Evolutionary conservation across 2,888 invertebrate species (phyloP).

Genomic region (Himalopsyche kuldschensis): DNA sequence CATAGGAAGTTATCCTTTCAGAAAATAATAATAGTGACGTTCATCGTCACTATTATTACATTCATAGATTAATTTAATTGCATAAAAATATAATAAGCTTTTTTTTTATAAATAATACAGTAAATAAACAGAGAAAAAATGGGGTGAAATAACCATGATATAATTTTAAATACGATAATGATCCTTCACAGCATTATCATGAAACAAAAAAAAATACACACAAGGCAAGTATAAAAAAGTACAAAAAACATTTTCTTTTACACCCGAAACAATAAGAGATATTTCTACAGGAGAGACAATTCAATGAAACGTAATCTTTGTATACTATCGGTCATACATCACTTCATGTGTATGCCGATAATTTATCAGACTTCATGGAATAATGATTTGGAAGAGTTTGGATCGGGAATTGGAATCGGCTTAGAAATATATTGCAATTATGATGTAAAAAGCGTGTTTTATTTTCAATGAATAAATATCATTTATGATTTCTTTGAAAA

Average conservation of each 20-base stretch:
- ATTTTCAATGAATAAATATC: too few relatives aligned
- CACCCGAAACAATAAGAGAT: conserved; percentile 8
- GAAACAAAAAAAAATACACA: conserved; percentile 6
- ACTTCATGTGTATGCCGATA: too few relatives aligned
- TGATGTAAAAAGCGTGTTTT: too few relatives aligned
- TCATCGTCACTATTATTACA: too few relatives aligned
- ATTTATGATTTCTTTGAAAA: too few relatives aligned
- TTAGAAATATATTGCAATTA: too few relatives aligned
- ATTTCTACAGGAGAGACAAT: conserved; percentile 16
- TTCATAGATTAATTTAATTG: conserved; percentile 6
- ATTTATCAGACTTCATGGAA: too few relatives aligned
- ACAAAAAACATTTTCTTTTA: conserved; percentile 20
- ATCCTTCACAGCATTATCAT: not conserved
- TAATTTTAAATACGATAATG: not conserved
- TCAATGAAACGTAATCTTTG: conserved; percentile 32
- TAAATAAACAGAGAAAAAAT: not conserved
- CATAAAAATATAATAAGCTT: not conserved
- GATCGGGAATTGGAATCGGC: too few relatives aligned
- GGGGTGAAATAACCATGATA: not conserved
- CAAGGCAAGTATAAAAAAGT: conserved; percentile 36
- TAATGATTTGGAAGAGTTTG: too few relatives aligned
- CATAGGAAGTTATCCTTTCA: too few relatives aligned
- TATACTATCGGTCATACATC: conserved; percentile 30
- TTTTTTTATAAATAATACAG: not conserved
- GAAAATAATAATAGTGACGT: too few relatives aligned